These are phyloP conservation scores for Pachycephala philippinensis DNA, from an alignment of 2,113 vertebrate species.

Conservation along the genomic window DNA sequence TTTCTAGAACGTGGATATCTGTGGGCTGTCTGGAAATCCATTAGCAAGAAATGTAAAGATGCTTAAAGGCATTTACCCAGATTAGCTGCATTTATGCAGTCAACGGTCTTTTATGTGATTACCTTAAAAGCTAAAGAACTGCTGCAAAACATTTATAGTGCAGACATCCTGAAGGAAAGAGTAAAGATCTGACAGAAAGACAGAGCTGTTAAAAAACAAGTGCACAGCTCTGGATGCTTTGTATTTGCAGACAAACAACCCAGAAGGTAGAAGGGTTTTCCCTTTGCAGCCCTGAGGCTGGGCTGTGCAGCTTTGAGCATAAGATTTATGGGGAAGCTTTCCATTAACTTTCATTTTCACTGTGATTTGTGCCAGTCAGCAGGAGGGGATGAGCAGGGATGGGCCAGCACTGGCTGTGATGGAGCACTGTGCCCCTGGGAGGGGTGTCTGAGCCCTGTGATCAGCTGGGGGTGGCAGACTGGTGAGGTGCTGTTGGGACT, in stretches of 20 bases:
- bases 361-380: not conserved
- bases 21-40: constrained; percentile 42
- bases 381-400: not conserved
- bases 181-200: not conserved
- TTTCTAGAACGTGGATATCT: not conserved
- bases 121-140: constrained; percentile 57
- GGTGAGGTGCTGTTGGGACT: rapidly evolving
- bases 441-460: not conserved
- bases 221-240: not conserved
- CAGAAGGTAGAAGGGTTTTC: not conserved
- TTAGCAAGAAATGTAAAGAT: constrained; percentile 45
- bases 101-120: constrained; percentile 54
- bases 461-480: not conserved
- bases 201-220: not conserved
- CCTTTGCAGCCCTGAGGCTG: not conserved
- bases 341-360: not conserved
- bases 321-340: not conserved
- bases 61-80: constrained; percentile 45
- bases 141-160: constrained; percentile 1
- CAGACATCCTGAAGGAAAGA: not conserved
- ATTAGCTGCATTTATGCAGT: constrained; percentile 33
- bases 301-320: not conserved
- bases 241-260: not conserved
- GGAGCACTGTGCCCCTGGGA: not conserved
- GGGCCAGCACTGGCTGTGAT: rapidly evolving